These are phyloP conservation scores for Chunga burmeisteri DNA, from an alignment of 2,113 vertebrate species.

Conservation along the genomic window DNA sequence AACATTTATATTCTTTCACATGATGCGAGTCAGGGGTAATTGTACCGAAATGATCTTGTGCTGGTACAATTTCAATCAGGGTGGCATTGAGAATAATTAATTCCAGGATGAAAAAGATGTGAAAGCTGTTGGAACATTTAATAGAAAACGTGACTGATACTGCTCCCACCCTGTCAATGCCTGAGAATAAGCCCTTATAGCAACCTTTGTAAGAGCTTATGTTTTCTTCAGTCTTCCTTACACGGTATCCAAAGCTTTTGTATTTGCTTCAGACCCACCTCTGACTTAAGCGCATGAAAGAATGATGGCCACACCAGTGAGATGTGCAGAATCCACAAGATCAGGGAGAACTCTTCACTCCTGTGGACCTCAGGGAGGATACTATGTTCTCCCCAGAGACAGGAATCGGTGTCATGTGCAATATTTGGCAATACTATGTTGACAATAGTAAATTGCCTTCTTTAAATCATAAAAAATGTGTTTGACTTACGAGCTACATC, in stretches of 20 bases:
- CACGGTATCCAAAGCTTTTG: not conserved
- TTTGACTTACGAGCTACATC: not conserved
- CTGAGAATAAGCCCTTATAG: not conserved
- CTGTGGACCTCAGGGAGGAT: not conserved
- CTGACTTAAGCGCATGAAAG: not conserved
- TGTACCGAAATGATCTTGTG: not conserved
- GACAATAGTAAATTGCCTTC: not conserved
- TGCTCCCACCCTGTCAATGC: not conserved
- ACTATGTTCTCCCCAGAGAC: not conserved
- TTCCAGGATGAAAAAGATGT: not conserved
- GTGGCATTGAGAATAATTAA: not conserved
- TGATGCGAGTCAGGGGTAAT: not conserved
- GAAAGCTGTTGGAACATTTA: not conserved
- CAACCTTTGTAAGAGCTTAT: not conserved
- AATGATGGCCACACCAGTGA: not conserved
- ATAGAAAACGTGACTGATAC: not conserved
- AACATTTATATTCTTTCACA: not conserved
- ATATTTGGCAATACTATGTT: not conserved
- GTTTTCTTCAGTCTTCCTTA: not conserved
- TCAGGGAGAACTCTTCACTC: not conserved
- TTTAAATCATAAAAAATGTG: not conserved
- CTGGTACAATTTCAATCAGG: constrained; percentile 4
- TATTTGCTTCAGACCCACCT: not conserved
- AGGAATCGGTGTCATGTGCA: not conserved
- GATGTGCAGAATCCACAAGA: not conserved